Conservation (phyloP, 2,113 vertebrate genomes). For the Mesoclemmys tuberculata region DNA sequence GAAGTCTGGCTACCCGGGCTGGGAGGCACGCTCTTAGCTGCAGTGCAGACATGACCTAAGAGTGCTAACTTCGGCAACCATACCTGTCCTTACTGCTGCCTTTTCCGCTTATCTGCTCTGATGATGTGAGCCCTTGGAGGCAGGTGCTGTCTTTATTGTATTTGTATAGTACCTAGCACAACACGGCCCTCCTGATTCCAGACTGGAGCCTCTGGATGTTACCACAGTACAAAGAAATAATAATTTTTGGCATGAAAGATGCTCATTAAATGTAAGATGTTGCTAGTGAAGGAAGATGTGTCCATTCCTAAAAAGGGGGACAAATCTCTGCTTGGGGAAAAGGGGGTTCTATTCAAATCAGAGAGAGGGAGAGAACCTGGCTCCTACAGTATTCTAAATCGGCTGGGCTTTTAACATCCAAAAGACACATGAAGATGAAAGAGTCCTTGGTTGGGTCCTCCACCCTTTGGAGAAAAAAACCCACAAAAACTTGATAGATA, state of each 20-base stretch:
- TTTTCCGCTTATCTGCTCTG: neutral
- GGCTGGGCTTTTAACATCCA: slow-evolving; percentile 49
- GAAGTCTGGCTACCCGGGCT: neutral
- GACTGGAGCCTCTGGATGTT: neutral
- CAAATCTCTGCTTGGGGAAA: slow-evolving; percentile 7
- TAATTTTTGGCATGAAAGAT: neutral
- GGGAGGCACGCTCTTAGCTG: neutral
- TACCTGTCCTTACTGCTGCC: neutral
- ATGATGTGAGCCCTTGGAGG: neutral
- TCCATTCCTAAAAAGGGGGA: slow-evolving; percentile 23
- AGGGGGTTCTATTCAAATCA: neutral
- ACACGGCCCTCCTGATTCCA: accelerated
- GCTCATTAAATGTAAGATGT: neutral
- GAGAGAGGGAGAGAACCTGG: slow-evolving; percentile 16
- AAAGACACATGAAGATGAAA: slow-evolving; percentile 67
- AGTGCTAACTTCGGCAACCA: neutral
- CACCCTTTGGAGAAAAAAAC: slow-evolving; percentile 37
- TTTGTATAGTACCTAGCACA: neutral
- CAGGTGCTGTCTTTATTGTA: neutral
- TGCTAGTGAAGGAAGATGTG: neutral
- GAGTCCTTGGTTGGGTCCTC: slow-evolving; percentile 49
- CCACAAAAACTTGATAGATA: slow-evolving; percentile 75
- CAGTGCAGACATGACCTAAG: neutral
- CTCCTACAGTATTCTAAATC: slow-evolving; percentile 28
- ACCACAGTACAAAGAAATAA: neutral